These are phyloP conservation scores for Drosophila pseudotakahashii DNA, from an alignment of 2,888 invertebrate genomes.

Conservation along the genomic window DNA sequence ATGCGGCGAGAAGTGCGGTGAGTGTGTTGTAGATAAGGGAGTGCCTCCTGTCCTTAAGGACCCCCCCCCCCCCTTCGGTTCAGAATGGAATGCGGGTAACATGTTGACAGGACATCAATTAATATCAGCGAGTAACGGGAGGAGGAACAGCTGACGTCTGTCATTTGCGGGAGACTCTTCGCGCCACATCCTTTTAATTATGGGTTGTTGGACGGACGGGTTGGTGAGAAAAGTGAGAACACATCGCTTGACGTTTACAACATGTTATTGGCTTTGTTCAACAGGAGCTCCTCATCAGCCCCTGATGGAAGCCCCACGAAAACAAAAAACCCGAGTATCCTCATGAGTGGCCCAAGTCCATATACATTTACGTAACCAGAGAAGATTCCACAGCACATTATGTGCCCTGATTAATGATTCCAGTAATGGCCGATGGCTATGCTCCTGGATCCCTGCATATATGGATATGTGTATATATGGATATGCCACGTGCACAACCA, in stretches of 20 bases:
- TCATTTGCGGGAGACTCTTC: conserved; percentile 40
- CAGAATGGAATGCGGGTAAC: conserved; percentile 11
- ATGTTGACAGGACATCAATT: conserved; percentile 38
- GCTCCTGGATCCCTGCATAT: not conserved
- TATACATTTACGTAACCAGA: conserved; percentile 40
- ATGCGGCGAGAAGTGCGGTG: not conserved
- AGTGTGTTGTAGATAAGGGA: not conserved
- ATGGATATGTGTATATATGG: not conserved
- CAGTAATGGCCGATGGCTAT: not conserved
- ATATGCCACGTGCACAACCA: not conserved
- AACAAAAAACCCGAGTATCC: not conserved
- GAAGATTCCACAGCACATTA: conserved; percentile 12
- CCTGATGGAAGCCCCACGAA: no score
- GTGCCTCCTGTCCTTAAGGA: not conserved
- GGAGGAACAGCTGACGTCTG: conserved; percentile 53
- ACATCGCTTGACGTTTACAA: conserved; percentile 53
- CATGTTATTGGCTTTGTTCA: conserved; percentile 64
- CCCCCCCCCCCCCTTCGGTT: no score
- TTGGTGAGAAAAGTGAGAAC: conserved; percentile 6
- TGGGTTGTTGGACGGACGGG: not conserved
- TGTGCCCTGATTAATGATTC: conserved; percentile 67
- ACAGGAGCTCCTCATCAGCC: conserved; percentile 12
- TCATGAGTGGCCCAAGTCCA: not conserved
- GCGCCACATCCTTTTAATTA: conserved; percentile 57
- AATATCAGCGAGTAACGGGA: conserved; percentile 17